These are phyloP conservation scores for Drosophila anomalata DNA, from an alignment of 2,888 invertebrate species.

Conservation along the genomic window DNA sequence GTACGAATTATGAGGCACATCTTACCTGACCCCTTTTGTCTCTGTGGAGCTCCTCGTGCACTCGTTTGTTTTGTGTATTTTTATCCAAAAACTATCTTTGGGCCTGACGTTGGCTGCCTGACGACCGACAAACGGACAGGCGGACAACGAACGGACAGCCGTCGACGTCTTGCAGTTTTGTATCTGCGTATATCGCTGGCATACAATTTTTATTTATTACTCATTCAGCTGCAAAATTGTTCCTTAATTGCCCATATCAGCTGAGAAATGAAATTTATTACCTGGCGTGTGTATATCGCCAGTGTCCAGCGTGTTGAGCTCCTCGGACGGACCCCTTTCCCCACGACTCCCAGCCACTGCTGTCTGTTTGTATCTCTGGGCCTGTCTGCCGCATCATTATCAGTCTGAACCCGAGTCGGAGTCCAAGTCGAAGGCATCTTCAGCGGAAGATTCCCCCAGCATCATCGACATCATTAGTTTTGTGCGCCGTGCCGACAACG, in stretches of 20 bases:
- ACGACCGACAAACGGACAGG: constrained; percentile 38
- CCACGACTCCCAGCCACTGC: constrained; percentile 31
- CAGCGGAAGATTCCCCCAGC: constrained; percentile 45
- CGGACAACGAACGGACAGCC: constrained; percentile 22
- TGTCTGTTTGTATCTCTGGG: constrained; percentile 40
- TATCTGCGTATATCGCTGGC: constrained; percentile 79
- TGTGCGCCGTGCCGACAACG: constrained; percentile 80
- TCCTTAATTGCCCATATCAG: constrained; percentile 83
- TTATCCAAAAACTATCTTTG: constrained; percentile 77
- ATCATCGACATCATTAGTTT: constrained; percentile 79
- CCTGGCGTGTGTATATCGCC: constrained; percentile 81
- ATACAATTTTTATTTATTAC: constrained; percentile 82
- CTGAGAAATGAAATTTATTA: constrained; percentile 82
- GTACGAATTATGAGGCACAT: background rate
- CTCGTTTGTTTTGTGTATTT: constrained; percentile 68
- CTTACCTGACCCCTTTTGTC: constrained; percentile 12
- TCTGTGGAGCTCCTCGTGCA: constrained; percentile 2
- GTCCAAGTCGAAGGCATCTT: constrained; percentile 6
- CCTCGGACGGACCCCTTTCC: background rate
- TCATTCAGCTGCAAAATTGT: constrained; percentile 83
- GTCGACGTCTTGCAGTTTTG: constrained; percentile 77
- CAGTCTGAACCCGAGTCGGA: constrained; percentile 54
- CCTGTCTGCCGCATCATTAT: constrained; percentile 79
- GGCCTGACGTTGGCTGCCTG: constrained; percentile 60
- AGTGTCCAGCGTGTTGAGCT: constrained; percentile 51